These are phyloP conservation scores for Sebastolobus altivelis DNA, from an alignment of 2,797 vertebrate species.

Conservation along the genomic window DNA sequence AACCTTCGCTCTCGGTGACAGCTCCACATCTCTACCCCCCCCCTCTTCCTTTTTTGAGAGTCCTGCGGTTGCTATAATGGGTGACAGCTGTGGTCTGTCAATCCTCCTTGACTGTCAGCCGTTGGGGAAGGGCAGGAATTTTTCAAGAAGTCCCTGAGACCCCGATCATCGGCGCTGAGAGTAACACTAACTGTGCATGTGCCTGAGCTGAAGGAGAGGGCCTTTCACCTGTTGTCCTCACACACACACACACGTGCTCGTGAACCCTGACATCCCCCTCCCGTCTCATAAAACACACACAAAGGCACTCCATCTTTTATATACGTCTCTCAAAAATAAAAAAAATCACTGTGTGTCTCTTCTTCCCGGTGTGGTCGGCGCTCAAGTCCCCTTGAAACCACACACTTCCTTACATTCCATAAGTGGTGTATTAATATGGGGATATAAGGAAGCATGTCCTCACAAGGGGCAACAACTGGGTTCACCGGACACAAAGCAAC, in stretches of 20 bases:
- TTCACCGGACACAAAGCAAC: constrained; percentile 72
- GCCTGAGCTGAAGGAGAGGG: constrained; percentile 64
- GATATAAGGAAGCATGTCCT: constrained; percentile 99
- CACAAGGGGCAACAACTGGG: constrained; percentile 86
- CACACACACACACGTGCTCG: constrained; percentile 8
- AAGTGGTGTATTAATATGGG: constrained; percentile 96
- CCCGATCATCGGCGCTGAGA: constrained; percentile 46
- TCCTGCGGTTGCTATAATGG: constrained; percentile 80
- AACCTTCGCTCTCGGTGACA: constrained; percentile 72
- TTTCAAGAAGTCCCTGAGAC: constrained; percentile 74
- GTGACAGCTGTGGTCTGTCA: constrained; percentile 86
- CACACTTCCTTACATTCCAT: constrained; percentile 99
- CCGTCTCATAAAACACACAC: constrained; percentile 45
- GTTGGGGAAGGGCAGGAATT: constrained; percentile 71
- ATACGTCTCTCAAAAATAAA: background rate
- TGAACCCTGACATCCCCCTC: constrained; percentile 30
- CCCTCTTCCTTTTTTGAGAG: constrained; percentile 64
- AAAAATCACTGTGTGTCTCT: constrained; percentile 16
- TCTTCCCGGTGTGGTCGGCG: constrained; percentile 40
- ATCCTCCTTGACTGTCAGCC: constrained; percentile 83
- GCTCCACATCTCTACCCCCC: constrained; percentile 53
- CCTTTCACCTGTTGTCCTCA: constrained; percentile 79
- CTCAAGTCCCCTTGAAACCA: constrained; percentile 90
- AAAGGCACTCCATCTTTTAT: constrained; percentile 17
- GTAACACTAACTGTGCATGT: constrained; percentile 74